These are phyloP conservation scores for Gracilinanus agilis DNA, from an alignment of 2,113 vertebrate genomes.

Conservation along the genomic window DNA sequence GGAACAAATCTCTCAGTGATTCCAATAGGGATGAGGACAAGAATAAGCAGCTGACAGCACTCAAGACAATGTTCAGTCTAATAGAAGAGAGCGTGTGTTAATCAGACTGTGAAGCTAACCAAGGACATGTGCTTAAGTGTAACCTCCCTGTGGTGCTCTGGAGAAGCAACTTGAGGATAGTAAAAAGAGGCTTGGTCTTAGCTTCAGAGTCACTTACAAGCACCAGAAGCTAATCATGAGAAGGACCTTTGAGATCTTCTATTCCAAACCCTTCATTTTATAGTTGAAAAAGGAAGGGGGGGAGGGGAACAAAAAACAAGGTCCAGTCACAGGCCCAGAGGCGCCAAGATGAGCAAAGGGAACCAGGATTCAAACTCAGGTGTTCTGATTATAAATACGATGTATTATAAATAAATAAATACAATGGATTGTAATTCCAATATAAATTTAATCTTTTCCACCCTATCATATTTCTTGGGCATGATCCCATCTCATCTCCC, in stretches of 20 bases:
- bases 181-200: too few relatives aligned
- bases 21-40: too few relatives aligned
- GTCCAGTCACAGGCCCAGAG: not conserved
- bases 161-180: too few relatives aligned
- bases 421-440: not conserved
- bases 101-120: not conserved
- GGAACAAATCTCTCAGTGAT: not conserved
- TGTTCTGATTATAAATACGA: not conserved
- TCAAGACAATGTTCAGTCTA: not conserved
- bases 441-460: not conserved
- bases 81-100: not conserved
- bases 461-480: not conserved
- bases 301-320: not conserved
- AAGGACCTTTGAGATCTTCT: not conserved
- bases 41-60: not conserved
- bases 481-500: not conserved
- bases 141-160: not conserved
- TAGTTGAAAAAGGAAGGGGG: not conserved
- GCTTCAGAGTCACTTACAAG: not conserved
- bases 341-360: not conserved
- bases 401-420: not conserved
- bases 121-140: not conserved
- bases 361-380: not conserved
- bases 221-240: not conserved
- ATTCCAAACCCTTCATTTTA: not conserved